These are phyloP conservation scores for Hecatera dysodea DNA, from an alignment of 2,888 invertebrate genomes.

Conservation along the genomic window DNA sequence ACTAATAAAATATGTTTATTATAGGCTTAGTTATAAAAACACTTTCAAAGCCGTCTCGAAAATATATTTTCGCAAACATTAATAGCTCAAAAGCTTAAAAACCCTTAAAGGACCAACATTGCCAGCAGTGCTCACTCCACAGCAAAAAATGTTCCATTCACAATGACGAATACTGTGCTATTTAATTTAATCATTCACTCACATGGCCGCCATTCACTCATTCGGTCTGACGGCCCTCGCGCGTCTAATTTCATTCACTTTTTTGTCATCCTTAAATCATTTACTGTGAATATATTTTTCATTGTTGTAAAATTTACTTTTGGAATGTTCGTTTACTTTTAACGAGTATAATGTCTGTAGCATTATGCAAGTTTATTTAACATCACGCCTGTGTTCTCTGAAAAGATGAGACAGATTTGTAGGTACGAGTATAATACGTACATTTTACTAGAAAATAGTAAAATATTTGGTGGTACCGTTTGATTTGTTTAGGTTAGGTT, in stretches of 20 bases:
- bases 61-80: neutral
- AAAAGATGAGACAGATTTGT: no score
- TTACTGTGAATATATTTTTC: conserved; percentile 37
- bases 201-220: conserved; percentile 55
- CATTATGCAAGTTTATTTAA: neutral
- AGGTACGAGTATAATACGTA: no score
- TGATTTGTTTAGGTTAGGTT: no score
- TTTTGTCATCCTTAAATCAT: conserved; percentile 55
- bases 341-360: neutral
- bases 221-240: conserved; percentile 50
- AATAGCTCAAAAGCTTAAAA: conserved; percentile 24
- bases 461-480: no score
- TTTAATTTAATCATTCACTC: conserved; percentile 68
- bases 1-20: no score
- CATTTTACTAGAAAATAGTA: no score
- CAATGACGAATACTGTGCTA: conserved; percentile 57
- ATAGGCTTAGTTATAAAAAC: no score
- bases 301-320: conserved; percentile 25
- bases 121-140: conserved; percentile 22
- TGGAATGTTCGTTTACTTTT: neutral
- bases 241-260: conserved; percentile 56
- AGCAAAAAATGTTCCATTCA: conserved; percentile 40
- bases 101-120: conserved; percentile 26
- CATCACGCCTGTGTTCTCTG: no score
- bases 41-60: no score